Evolutionary conservation across 2,797 vertebrate species (phyloP).

Genomic region (Coracias cyanogaster): DNA sequence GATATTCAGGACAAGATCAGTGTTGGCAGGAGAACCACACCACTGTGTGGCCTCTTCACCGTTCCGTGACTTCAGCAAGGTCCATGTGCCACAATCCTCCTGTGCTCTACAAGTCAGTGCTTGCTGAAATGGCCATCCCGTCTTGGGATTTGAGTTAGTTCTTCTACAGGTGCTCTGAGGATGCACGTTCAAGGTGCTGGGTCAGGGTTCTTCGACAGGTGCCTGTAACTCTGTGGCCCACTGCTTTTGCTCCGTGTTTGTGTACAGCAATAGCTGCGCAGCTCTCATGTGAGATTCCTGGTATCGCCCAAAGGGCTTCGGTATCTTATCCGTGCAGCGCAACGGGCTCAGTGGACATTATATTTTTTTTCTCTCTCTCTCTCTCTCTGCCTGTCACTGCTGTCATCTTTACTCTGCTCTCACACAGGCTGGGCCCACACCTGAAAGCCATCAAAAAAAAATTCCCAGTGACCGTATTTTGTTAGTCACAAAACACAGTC

Average conservation of each 20-base stretch:
- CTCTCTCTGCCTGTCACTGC: not conserved
- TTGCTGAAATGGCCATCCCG: not conserved
- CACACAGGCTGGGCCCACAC: not conserved
- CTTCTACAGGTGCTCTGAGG: not conserved
- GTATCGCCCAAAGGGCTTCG: accelerated
- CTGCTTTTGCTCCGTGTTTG: not conserved
- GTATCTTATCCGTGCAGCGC: accelerated
- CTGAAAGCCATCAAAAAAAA: constrained; percentile 5
- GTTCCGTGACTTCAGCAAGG: not conserved
- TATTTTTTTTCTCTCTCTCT: too few species aligned
- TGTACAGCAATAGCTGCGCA: accelerated
- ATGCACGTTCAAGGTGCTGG: accelerated
- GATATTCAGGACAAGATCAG: not conserved
- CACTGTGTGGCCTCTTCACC: accelerated
- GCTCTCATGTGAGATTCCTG: accelerated
- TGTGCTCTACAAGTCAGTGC: accelerated
- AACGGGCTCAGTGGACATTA: accelerated
- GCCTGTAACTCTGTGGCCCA: not conserved
- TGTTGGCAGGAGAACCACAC: accelerated
- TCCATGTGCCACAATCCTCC: accelerated
- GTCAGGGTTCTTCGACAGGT: not conserved
- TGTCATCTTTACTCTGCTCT: not conserved
- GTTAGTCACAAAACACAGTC: not conserved
- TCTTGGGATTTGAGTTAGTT: accelerated
- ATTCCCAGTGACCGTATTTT: not conserved